Conservation (phyloP, 2,797 vertebrate genomes). For the Sternarchorhynchus goeldii region DNA sequence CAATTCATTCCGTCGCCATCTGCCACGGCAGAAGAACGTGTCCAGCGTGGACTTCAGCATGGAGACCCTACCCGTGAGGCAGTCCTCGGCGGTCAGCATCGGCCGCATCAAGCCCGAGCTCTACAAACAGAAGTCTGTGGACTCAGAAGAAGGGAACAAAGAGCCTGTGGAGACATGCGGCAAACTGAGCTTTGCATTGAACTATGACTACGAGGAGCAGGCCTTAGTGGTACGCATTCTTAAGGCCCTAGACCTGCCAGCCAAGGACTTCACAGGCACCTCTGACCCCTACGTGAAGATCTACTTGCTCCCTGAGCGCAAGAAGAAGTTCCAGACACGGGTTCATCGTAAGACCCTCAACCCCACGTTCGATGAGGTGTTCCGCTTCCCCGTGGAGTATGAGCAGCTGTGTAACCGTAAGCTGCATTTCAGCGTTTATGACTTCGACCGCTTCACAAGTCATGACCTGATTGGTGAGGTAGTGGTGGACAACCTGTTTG, state of each 20-base stretch:
- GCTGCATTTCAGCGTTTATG: slow-evolving; percentile 96
- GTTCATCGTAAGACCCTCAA: slow-evolving; percentile 98
- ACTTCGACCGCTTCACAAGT: slow-evolving; percentile 98
- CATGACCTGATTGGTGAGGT: slow-evolving; percentile 99
- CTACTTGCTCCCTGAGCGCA: slow-evolving; percentile 95
- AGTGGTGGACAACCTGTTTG: slow-evolving; percentile 97
- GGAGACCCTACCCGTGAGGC: slow-evolving; percentile 86
- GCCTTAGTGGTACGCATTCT: slow-evolving; percentile 89
- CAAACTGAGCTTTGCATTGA: slow-evolving; percentile 91
- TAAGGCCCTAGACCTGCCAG: slow-evolving; percentile 93
- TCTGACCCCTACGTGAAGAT: slow-evolving; percentile 98
- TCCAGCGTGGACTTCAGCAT: slow-evolving; percentile 95
- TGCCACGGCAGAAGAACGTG: slow-evolving; percentile 96
- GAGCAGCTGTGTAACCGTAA: slow-evolving; percentile 93
- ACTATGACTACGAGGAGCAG: slow-evolving; percentile 93
- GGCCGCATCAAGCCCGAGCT: slow-evolving; percentile 97
- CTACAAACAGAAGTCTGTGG: slow-evolving; percentile 97
- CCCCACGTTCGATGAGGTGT: slow-evolving; percentile 91
- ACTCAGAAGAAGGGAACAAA: slow-evolving; percentile 84
- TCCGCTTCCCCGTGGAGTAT: slow-evolving; percentile 91
- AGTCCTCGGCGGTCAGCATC: slow-evolving; percentile 90
- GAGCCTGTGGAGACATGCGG: slow-evolving; percentile 89
- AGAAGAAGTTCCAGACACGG: slow-evolving; percentile 98
- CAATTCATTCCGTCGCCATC: slow-evolving; percentile 95
- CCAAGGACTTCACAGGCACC: slow-evolving; percentile 96